phyloP scores from a whole-genome alignment of 2,888 invertebrate genomes.

The Campaea margaritaria region DNA sequence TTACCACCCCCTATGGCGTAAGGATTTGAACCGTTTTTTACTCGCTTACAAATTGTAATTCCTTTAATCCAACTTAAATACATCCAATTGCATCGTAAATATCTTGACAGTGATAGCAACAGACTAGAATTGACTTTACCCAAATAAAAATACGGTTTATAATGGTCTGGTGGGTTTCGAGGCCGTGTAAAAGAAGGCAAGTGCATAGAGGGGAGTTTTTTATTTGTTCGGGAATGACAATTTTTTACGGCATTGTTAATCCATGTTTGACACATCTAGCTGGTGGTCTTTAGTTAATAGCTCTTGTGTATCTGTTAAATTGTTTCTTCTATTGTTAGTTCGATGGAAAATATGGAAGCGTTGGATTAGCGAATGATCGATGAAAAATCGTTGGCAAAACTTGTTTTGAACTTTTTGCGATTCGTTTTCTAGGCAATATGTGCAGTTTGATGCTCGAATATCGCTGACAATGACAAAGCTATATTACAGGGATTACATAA shows the following conservation, averaged over 20 bases:
- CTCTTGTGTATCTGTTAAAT: constrained; percentile 61
- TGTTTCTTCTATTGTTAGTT: constrained; percentile 61
- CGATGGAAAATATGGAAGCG: constrained; percentile 46
- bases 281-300: constrained; percentile 77
- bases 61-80: constrained; percentile 82
- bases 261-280: constrained; percentile 79
- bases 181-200: constrained; percentile 43
- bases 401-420: neutral
- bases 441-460: neutral
- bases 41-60: constrained; percentile 81
- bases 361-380: constrained; percentile 41
- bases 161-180: constrained; percentile 39
- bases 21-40: constrained; percentile 70
- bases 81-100: constrained; percentile 81
- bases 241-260: constrained; percentile 81
- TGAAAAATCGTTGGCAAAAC: constrained; percentile 17
- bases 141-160: constrained; percentile 31
- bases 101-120: constrained; percentile 42
- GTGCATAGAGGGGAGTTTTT: constrained; percentile 61
- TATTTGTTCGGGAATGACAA: constrained; percentile 70
- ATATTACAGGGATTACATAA: too few relatives aligned
- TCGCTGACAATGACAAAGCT: too few relatives aligned
- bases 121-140: constrained; percentile 39
- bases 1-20: constrained; percentile 55
- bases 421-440: neutral